These are phyloP conservation scores for Tenrec ecaudatus DNA, from an alignment of 2,113 vertebrate species.

Conservation along the genomic window DNA sequence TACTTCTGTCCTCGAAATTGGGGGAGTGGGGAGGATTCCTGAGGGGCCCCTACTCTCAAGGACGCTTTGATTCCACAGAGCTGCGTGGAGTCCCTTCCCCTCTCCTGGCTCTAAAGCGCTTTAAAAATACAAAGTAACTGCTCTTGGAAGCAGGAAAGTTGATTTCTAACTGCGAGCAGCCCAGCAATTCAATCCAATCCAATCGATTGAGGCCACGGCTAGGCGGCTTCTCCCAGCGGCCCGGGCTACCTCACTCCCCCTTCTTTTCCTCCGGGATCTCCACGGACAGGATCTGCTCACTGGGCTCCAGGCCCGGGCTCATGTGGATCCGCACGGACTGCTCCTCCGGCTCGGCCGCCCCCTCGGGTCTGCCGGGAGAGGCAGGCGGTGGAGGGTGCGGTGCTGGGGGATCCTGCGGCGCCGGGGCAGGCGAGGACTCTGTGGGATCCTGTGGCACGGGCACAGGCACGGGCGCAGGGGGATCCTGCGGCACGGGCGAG, in stretches of 20 bases:
- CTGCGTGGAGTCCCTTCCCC: background rate
- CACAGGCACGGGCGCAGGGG: no score
- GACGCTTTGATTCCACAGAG: background rate
- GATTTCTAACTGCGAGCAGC: background rate
- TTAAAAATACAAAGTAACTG: background rate
- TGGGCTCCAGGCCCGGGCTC: conserved; percentile 75
- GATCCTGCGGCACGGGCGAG: no score
- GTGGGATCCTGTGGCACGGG: no score
- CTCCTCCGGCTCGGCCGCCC: conserved; percentile 83
- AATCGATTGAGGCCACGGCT: no score
- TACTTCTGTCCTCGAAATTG: background rate
- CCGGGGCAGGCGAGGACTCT: conserved; percentile 64
- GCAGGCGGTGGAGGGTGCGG: conserved; percentile 81
- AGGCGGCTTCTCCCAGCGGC: no score
- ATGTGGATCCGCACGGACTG: conserved; percentile 86
- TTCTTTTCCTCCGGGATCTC: conserved; percentile 80
- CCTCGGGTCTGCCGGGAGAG: background rate
- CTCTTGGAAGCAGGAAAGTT: conserved; percentile 6
- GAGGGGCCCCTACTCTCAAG: background rate
- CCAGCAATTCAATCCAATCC: no score
- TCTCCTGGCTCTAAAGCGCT: background rate
- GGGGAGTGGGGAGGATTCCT: background rate
- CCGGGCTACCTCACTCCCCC: background rate
- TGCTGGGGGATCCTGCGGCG: conserved; percentile 83
- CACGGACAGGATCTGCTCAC: conserved; percentile 89